These are phyloP conservation scores for Cerastis leucographa DNA, from an alignment of 2,888 invertebrate species.

Conservation along the genomic window DNA sequence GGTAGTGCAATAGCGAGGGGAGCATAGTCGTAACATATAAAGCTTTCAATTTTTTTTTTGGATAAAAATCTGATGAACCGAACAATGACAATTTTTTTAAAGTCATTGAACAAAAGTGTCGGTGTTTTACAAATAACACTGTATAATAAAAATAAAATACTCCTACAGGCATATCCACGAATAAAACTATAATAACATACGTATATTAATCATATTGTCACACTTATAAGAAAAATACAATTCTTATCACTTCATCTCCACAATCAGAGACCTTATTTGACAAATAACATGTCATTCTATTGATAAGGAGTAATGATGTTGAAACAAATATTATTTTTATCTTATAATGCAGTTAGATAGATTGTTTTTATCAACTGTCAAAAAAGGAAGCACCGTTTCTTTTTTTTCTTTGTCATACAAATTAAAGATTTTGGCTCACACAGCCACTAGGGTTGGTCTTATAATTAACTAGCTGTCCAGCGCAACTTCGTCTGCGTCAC, in stretches of 20 bases:
- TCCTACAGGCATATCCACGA: background rate
- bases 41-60: too few relatives aligned
- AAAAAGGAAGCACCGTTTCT: background rate
- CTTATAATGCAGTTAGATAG: constrained; percentile 34
- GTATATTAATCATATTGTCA: constrained; percentile 43
- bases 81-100: too few relatives aligned
- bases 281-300: constrained; percentile 43
- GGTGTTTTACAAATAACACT: too few relatives aligned
- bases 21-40: too few relatives aligned
- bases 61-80: too few relatives aligned
- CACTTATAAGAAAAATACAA: constrained; percentile 42
- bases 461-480: too few relatives aligned
- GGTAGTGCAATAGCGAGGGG: too few relatives aligned
- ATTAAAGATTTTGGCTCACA: background rate
- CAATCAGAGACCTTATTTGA: constrained; percentile 49
- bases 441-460: background rate
- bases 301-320: constrained; percentile 13
- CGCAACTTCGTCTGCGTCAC: too few relatives aligned
- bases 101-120: too few relatives aligned
- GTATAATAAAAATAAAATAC: background rate
- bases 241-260: constrained; percentile 38
- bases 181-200: background rate
- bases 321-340: constrained; percentile 48
- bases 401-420: background rate
- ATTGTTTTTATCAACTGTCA: constrained; percentile 28